Base-by-base conservation (phyloP, 2,797 vertebrate genomes). In the Pseudomugil tenellus region DNA sequence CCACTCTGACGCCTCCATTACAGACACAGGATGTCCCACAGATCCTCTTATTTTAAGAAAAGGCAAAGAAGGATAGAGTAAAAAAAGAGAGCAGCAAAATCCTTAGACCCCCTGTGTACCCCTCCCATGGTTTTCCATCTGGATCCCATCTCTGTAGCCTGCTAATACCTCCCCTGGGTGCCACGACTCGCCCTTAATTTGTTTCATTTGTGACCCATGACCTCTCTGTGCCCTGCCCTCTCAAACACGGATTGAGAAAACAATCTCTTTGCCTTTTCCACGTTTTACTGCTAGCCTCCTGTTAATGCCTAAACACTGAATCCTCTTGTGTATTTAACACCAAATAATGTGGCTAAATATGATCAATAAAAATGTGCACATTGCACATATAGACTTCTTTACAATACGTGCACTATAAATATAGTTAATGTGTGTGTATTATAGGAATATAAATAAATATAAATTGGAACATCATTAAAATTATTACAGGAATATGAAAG, bases 161-260 rank as follows among this genome's bases (percentile, higher is more conserved):
- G 71, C 89, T 91, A 91, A 92, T 89, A 86, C 82, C 74, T 91
- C 92, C 91, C 87, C 80, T 51, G 87, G 80, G 92, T 89, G 85
- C 82, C 79, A 86, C 54, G 70, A 79, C 87, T 90, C 77, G 21
- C 88, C 83, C 83, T 91, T 93, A 91, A 93, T 93, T 88, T 88
- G 90, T 92, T 93, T 92, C 92, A 92, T 92, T 92, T 92, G 91
- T 92, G 90, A 92, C 89, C 91, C 54, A 54, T 89, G 75, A 88
- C 84, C 89, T 58, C 59, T 63, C 17, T 66, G 54, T 19, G 54
- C 86, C 81, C 89, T 63, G 55, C 81, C 89, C 85, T 79, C 80
- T 80, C 63, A 74, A 86, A 87, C 81, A 75, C 56, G 75, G 56
- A 89, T 49, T 80, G 79, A 81, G 73, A 76, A 87, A 85, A 90